Conservation (phyloP, 2,888 invertebrate genomes). For the Andricus quercusramuli region DNA sequence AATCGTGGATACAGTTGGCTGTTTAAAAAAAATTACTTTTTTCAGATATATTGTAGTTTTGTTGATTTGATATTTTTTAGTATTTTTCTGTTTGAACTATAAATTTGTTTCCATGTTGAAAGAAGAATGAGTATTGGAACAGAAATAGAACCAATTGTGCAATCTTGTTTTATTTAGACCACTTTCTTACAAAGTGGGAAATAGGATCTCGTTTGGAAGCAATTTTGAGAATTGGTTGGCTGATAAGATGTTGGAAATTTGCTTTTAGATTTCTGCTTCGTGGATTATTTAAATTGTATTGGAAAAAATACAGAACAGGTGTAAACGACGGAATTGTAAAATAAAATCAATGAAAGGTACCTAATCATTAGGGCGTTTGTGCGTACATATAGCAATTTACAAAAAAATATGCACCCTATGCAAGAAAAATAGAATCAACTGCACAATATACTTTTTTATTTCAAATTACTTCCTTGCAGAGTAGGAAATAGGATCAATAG, state of each 20-base stretch:
- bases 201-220: slow-evolving; percentile 26
- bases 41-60: too few relatives aligned
- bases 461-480: neutral
- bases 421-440: slow-evolving; percentile 13
- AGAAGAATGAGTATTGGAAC: slow-evolving; percentile 20
- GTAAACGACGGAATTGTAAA: neutral
- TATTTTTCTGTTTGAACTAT: too few relatives aligned
- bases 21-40: too few relatives aligned
- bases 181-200: slow-evolving; percentile 29
- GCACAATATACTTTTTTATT: neutral
- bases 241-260: slow-evolving; percentile 11
- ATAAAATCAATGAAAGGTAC: neutral
- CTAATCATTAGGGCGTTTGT: too few relatives aligned
- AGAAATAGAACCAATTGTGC: slow-evolving; percentile 22
- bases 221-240: slow-evolving; percentile 13
- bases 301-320: neutral
- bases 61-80: too few relatives aligned
- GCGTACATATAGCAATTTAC: too few relatives aligned
- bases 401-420: too few relatives aligned
- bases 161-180: slow-evolving; percentile 22
- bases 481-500: neutral
- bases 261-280: neutral
- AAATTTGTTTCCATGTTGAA: neutral
- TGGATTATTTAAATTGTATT: neutral
- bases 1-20: too few relatives aligned